Percentiles rank a stretch among this genome's conserved stretches.
These are phyloP conservation scores for Neria commutata DNA, from an alignment of 2,888 invertebrate genomes.

Conservation along the genomic window DNA sequence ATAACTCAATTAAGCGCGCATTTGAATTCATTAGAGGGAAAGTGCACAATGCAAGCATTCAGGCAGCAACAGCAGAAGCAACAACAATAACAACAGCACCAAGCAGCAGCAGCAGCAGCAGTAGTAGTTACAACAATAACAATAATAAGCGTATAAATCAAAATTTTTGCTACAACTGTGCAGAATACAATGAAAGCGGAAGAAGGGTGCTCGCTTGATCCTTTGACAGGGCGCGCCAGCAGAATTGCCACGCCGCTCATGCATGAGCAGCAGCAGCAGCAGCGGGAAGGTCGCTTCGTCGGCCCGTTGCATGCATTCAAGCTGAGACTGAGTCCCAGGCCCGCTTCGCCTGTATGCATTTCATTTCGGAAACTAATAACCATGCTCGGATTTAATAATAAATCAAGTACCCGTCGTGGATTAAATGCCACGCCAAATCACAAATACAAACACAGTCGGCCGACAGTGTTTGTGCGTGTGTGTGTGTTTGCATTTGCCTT, in stretches of 20 bases:
- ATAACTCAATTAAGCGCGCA: slow-evolving; percentile 58
- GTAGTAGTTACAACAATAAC: slow-evolving; percentile 7
- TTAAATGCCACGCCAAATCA: slow-evolving; percentile 30
- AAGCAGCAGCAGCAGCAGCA: slow-evolving; percentile 11
- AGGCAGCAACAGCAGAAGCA: slow-evolving; percentile 12
- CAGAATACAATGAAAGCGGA: too few species aligned
- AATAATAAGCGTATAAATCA: slow-evolving; percentile 26
- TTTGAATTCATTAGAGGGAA: slow-evolving; percentile 55
- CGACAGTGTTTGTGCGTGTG: too few species aligned
- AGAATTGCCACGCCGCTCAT: too few species aligned
- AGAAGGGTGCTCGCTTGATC: too few species aligned
- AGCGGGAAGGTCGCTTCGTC: too few species aligned
- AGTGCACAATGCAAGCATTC: not conserved
- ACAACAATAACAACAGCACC: slow-evolving; percentile 11
- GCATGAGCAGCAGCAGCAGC: too few species aligned
- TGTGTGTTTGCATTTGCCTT: too few species aligned
- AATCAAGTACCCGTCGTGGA: slow-evolving; percentile 38
- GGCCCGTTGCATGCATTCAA: not conserved
- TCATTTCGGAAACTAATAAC: slow-evolving; percentile 37
- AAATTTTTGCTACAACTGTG: slow-evolving; percentile 25
- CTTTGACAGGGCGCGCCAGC: too few species aligned
- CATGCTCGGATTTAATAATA: slow-evolving; percentile 51
- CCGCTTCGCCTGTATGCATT: not conserved
- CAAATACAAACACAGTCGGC: slow-evolving; percentile 40
- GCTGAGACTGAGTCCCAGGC: not conserved